A percentile compares a stretch with the other conserved stretches of the same genome.
These are phyloP conservation scores for Platycheirus albimanus DNA, from an alignment of 2,888 invertebrate genomes.

Conservation along the genomic window DNA sequence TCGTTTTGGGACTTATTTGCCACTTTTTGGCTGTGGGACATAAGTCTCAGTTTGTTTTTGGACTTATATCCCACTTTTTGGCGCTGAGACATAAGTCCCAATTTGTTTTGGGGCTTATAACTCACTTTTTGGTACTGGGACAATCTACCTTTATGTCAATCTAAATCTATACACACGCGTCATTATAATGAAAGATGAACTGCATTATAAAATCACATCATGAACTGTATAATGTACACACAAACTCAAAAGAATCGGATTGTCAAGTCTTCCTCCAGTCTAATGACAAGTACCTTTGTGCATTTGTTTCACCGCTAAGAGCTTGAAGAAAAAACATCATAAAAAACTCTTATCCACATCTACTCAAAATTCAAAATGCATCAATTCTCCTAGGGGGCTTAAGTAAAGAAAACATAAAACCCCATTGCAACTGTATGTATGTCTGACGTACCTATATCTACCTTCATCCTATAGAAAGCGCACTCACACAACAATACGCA, in stretches of 20 bases:
- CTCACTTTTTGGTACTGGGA: no score
- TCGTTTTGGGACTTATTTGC: no score
- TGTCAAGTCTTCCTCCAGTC: neutral
- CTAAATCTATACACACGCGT: no score
- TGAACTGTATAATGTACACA: neutral
- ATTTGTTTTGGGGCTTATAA: no score
- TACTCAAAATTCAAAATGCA: constrained; percentile 36
- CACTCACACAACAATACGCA: neutral
- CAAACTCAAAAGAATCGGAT: neutral
- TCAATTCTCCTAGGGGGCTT: constrained; percentile 15
- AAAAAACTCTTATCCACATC: constrained; percentile 21
- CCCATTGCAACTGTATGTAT: constrained; percentile 6
- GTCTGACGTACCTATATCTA: neutral
- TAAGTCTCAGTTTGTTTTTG: no score
- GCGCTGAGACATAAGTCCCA: no score
- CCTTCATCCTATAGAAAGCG: neutral
- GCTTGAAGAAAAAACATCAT: constrained; percentile 25
- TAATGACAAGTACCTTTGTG: constrained; percentile 32
- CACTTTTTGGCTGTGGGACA: no score
- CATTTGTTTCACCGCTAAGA: constrained; percentile 27
- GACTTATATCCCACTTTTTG: no score
- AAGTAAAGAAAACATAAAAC: neutral
- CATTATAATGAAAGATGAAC: neutral
- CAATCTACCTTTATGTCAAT: no score
- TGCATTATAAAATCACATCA: neutral